phyloP scores from a whole-genome alignment of 2,113 vertebrate species.

The Grallaria varia region DNA sequence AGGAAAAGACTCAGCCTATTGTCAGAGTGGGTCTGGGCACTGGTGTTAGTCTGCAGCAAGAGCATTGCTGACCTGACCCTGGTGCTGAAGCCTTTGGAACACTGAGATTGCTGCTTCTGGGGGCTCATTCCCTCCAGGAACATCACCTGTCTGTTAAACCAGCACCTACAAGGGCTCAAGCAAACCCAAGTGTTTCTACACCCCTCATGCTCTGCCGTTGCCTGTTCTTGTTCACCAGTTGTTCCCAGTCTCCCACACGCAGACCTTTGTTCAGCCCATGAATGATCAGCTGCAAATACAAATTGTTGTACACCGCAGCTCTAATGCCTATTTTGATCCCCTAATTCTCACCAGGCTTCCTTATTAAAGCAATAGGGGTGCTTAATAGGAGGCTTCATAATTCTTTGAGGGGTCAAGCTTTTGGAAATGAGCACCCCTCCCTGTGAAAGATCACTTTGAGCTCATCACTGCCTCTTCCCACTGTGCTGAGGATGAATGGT shows the following conservation, averaged over 20 bases:
- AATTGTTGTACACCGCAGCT: background rate
- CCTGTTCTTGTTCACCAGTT: background rate
- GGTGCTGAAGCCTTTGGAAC: background rate
- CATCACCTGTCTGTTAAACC: background rate
- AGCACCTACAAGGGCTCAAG: background rate
- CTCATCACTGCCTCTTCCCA: background rate
- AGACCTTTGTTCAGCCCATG: background rate
- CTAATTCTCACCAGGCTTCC: background rate
- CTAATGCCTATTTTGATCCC: background rate
- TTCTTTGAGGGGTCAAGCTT: background rate
- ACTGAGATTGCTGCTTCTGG: background rate
- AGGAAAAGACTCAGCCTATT: background rate
- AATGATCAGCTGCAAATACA: background rate
- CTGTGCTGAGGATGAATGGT: background rate
- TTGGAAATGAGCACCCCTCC: background rate
- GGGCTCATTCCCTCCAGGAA: background rate
- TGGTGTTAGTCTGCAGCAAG: background rate
- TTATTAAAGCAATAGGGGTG: background rate
- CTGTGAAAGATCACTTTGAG: background rate
- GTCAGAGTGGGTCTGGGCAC: background rate
- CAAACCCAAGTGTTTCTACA: background rate
- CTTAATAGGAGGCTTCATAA: background rate
- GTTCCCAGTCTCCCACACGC: fast-evolving
- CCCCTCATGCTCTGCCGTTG: background rate
- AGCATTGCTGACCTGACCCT: background rate